Evolutionary conservation across 2,113 vertebrate genomes (phyloP).

Genomic region (Rana temporaria): DNA sequence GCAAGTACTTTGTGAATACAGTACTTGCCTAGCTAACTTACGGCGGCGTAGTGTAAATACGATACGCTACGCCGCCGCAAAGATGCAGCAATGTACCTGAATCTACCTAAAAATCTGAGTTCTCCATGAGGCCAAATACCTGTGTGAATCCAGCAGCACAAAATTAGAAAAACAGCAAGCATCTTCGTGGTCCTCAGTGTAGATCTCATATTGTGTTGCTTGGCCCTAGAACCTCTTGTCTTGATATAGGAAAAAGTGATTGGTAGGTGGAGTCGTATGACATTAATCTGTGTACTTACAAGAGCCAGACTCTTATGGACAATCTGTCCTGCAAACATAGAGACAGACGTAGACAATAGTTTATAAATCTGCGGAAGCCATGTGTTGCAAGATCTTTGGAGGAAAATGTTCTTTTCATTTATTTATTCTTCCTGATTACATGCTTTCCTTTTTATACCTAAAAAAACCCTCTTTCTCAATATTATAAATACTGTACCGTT

Average conservation of each 20-base stretch:
- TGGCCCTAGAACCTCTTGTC: not conserved
- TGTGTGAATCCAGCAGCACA: not conserved
- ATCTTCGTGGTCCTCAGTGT: slow-evolving; percentile 10
- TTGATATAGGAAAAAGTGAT: slow-evolving; percentile 1
- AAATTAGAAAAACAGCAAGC: not conserved
- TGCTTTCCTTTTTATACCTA: no score
- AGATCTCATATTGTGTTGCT: not conserved
- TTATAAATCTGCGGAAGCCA: not conserved
- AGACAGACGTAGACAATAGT: not conserved
- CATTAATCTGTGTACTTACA: slow-evolving; percentile 14
- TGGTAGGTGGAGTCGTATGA: not conserved
- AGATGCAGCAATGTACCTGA: no score
- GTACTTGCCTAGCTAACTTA: no score
- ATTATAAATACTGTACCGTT: no score
- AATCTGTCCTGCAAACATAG: slow-evolving; percentile 43
- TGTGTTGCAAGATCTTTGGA: not conserved
- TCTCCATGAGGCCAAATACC: not conserved
- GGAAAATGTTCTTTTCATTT: not conserved
- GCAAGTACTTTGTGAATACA: no score
- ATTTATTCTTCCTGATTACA: not conserved
- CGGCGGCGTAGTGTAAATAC: no score
- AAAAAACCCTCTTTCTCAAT: no score
- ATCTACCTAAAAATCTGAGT: no score
- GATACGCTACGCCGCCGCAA: no score
- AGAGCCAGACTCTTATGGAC: not conserved